phyloP scores from a whole-genome alignment of 2,888 invertebrate genomes.

The Ceratothoa steindachneri region DNA sequence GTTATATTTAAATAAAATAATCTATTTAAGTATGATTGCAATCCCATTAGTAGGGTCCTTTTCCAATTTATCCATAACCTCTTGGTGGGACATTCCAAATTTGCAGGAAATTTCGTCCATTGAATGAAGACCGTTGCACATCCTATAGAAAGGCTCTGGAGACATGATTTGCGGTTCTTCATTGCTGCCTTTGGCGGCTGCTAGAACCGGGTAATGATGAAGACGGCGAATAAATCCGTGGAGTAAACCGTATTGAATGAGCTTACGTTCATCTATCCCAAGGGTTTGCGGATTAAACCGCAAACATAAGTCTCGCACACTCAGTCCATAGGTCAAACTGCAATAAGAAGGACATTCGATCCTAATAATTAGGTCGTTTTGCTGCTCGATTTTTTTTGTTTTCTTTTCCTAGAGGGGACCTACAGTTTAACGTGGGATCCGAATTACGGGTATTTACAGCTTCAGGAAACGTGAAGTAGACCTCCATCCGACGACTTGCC shows the following conservation, averaged over 20 bases:
- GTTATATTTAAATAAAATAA: no score
- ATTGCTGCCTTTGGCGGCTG: neutral
- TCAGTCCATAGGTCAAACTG: conserved; percentile 71
- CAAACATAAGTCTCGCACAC: conserved; percentile 70
- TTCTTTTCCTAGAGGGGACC: no score
- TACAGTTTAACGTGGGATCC: no score
- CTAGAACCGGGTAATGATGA: conserved; percentile 54
- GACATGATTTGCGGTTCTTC: neutral
- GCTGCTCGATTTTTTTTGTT: no score
- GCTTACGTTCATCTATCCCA: conserved; percentile 69
- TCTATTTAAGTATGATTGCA: no score
- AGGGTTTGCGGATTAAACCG: conserved; percentile 54
- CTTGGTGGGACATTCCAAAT: conserved; percentile 68
- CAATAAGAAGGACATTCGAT: conserved; percentile 57
- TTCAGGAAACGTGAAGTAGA: no score
- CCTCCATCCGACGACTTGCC: no score
- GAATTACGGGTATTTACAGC: no score
- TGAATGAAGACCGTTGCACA: conserved; percentile 75
- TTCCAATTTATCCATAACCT: conserved; percentile 76
- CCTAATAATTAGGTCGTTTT: no score
- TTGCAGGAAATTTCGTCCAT: conserved; percentile 88
- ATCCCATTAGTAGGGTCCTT: conserved; percentile 76
- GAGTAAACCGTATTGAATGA: conserved; percentile 82
- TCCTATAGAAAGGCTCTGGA: conserved; percentile 50
- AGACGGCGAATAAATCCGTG: conserved; percentile 76